These are phyloP conservation scores for Sinocyclocheilus anophthalmus DNA, from an alignment of 2,113 vertebrate species.

Conservation along the genomic window DNA sequence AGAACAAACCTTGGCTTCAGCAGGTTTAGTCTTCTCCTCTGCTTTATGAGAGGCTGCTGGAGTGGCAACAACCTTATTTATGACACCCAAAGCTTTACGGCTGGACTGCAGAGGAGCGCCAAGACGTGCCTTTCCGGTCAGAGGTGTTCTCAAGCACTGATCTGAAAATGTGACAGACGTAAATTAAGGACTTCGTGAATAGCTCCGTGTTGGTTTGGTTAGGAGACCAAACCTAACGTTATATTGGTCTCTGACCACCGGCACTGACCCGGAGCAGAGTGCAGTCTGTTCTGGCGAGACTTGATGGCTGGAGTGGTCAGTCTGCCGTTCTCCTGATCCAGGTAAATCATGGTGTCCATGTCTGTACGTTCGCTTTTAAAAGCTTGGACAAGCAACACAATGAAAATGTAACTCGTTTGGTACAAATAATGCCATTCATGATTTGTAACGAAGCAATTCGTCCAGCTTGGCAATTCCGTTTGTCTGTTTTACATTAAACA, in stretches of 20 bases:
- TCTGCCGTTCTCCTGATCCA: slow-evolving; percentile 56
- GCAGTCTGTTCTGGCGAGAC: slow-evolving; percentile 53
- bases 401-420: neutral
- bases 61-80: slow-evolving; percentile 51
- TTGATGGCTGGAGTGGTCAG: slow-evolving; percentile 45
- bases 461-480: neutral
- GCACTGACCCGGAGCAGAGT: slow-evolving; percentile 57
- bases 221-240: neutral
- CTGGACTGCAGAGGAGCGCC: slow-evolving; percentile 25
- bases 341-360: slow-evolving; percentile 54
- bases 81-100: slow-evolving; percentile 56
- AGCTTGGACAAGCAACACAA: neutral
- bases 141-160: slow-evolving; percentile 53
- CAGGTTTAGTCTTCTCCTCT: slow-evolving; percentile 32
- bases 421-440: neutral
- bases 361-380: neutral
- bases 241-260: neutral
- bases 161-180: neutral
- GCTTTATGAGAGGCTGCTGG: slow-evolving; percentile 10
- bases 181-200: neutral
- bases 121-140: slow-evolving; percentile 23
- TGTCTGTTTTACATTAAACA: neutral
- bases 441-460: neutral
- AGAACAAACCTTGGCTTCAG: slow-evolving; percentile 37
- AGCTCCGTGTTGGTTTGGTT: neutral